Evolutionary conservation across 1,140 invertebrate genomes (phyloP), one percentile per base, ranked within the genome.

Genomic region (Chlorops oryzae): DNA sequence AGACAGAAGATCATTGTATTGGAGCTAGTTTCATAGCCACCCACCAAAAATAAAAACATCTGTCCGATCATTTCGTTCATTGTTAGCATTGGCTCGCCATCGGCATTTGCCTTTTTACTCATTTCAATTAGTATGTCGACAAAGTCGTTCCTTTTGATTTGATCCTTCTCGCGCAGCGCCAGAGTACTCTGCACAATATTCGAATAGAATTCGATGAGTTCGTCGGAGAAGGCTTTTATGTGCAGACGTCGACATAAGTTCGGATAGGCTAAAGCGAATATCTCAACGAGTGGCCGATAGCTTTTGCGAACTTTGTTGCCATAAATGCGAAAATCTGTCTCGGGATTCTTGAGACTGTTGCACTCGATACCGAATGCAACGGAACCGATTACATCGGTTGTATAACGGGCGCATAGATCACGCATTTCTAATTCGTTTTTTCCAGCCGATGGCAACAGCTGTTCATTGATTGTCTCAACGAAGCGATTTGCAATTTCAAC

Each of bases 241-340:
- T n/a, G n/a, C n/a, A n/a, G n/a, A n/a, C n/a, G n/a, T n/a, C n/a
- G n/a, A n/a, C n/a, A n/a, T n/a, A n/a, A n/a, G n/a, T n/a, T n/a
- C n/a, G n/a, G n/a, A n/a, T n/a, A n/a, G n/a, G n/a, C n/a, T n/a
- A n/a, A n/a, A n/a, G n/a, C n/a, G n/a, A n/a, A n/a, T n/a, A n/a
- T n/a, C n/a, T n/a, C n/a, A n/a, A n/a, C n/a, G n/a, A n/a, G n/a
- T n/a, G n/a, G n/a, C n/a, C n/a, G n/a, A n/a, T n/a, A n/a, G n/a
- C n/a, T n/a, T n/a, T n/a, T n/a, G n/a, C n/a, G n/a, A n/a, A n/a
- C n/a, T n/a, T n/a, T n/a, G n/a, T n/a, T n/a, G n/a, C n/a, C n/a
- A n/a, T n/a, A n/a, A n/a, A n/a, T n/a, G n/a, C n/a, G n/a, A 62
- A 83, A 83, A 32, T 78, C 74, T 0, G 77, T 74, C 3, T 72